These are phyloP conservation scores for Eulemur albifrons DNA, from an alignment of 2,797 vertebrate genomes.

Conservation along the genomic window DNA sequence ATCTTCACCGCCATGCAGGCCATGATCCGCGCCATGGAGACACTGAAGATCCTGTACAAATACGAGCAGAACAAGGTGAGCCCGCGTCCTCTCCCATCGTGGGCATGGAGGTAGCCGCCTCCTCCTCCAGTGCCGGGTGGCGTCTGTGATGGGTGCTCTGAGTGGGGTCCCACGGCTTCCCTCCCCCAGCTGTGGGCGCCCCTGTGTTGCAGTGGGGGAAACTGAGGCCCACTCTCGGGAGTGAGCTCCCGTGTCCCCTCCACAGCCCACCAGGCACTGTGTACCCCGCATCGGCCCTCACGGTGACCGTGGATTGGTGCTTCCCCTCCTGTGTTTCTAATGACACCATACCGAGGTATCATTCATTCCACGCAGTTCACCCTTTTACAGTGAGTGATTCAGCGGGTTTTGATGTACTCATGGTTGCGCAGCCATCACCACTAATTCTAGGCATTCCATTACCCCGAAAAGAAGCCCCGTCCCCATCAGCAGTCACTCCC, in stretches of 20 bases:
- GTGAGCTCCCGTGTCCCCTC: neutral
- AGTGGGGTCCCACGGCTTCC: neutral
- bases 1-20: conserved; percentile 99
- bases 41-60: conserved; percentile 95
- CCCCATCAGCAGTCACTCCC: neutral
- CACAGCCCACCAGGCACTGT: neutral
- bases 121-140: too few relatives aligned
- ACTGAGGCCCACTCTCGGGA: neutral
- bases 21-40: conserved; percentile 98
- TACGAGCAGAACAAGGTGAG: conserved; percentile 96
- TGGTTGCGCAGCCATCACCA: neutral
- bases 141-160: too few relatives aligned
- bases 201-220: too few relatives aligned
- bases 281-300: neutral
- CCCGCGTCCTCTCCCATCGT: fast-evolving
- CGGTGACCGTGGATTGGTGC: neutral
- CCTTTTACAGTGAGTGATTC: too few relatives aligned
- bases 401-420: neutral
- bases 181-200: neutral
- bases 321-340: neutral
- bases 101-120: neutral
- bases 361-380: neutral
- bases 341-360: neutral
- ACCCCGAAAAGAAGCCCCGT: neutral
- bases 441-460: neutral